phyloP scores from a whole-genome alignment of 2,888 invertebrate species.

The Drosophila falleni region DNA sequence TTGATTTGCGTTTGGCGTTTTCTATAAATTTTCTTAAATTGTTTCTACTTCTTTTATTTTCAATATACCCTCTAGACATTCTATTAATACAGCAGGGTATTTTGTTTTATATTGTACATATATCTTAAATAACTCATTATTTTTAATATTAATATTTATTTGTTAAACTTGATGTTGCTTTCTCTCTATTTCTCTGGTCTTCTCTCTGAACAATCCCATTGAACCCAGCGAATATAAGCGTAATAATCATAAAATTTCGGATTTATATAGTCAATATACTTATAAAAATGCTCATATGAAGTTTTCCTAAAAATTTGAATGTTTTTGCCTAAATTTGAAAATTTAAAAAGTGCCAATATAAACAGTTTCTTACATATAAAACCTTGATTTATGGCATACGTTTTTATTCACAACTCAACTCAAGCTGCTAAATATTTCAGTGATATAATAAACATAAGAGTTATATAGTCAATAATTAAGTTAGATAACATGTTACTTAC shows the following conservation, averaged over 20 bases:
- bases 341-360: not conserved
- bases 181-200: not conserved
- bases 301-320: not conserved
- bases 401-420: no score
- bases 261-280: not conserved
- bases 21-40: slow-evolving; percentile 70
- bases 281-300: not conserved
- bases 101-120: not conserved
- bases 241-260: not conserved
- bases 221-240: no score
- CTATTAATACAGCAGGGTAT: not conserved
- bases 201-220: no score
- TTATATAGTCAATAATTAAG: no score
- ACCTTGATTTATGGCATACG: no score
- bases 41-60: slow-evolving; percentile 45
- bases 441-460: no score
- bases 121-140: not conserved
- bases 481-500: no score
- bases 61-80: slow-evolving; percentile 11
- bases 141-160: not conserved
- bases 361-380: no score
- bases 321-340: not conserved
- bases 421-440: no score
- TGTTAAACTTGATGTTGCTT: not conserved
- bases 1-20: slow-evolving; percentile 78